These are phyloP conservation scores for human (Homo sapiens) DNA, from an alignment of 2,113 vertebrate genomes.

Conservation along the genomic window DNA sequence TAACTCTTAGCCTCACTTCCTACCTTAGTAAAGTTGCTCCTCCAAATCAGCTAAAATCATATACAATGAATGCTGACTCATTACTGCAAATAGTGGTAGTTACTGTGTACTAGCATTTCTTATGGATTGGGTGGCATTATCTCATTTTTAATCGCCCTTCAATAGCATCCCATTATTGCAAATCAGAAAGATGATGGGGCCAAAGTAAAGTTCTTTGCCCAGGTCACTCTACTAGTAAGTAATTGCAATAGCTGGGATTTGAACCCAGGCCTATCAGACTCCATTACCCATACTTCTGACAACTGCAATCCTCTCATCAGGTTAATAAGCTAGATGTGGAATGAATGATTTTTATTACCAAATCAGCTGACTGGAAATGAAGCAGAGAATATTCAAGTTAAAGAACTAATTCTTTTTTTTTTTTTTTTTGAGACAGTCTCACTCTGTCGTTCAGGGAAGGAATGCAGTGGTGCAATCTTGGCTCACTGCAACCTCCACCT, in stretches of 20 bases:
- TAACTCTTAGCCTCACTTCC: not conserved
- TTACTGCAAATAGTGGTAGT: not conserved
- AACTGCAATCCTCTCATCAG: not conserved
- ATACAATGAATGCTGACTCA: not conserved
- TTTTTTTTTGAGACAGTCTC: no score
- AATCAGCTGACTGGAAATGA: not conserved
- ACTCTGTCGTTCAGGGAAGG: no score
- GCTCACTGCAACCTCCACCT: no score
- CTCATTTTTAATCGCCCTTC: not conserved
- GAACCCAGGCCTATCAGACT: not conserved
- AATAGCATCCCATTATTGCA: not conserved
- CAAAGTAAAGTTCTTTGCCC: not conserved
- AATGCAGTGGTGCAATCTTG: no score
- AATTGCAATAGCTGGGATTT: not conserved
- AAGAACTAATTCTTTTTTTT: not conserved
- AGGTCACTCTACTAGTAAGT: not conserved
- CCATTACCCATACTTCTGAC: not conserved
- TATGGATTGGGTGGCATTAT: not conserved
- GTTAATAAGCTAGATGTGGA: not conserved
- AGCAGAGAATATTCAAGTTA: not conserved
- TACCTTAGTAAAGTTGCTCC: not conserved
- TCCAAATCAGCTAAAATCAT: not conserved
- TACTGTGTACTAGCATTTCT: not conserved
- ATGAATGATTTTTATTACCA: slow-evolving; percentile 24
- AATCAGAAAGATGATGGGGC: not conserved